Conservation (phyloP, 2,797 vertebrate genomes). For the Choloepus didactylus region DNA sequence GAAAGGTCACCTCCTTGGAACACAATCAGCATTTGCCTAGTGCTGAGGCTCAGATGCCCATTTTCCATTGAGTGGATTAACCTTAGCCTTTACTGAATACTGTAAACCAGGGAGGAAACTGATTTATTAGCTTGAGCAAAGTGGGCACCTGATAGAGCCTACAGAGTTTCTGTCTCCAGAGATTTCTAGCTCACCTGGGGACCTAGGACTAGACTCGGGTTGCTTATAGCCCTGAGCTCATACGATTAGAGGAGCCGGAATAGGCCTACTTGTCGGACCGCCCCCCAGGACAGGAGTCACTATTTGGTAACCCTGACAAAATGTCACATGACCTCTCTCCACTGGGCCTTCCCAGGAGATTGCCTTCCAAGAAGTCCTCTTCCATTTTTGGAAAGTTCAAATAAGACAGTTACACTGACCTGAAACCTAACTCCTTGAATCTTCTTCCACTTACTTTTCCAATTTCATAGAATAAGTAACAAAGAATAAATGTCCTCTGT, state of each 20-base stretch:
- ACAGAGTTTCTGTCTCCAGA: background rate
- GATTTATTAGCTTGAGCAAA: background rate
- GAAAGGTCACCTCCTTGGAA: background rate
- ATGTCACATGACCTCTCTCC: fast-evolving
- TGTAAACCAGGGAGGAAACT: no score
- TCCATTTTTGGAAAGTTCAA: background rate
- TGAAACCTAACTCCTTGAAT: fast-evolving
- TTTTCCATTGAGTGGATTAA: background rate
- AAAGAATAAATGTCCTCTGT: fast-evolving
- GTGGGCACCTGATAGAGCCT: background rate
- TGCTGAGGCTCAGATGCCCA: background rate
- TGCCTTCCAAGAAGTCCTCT: background rate
- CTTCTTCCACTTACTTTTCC: background rate
- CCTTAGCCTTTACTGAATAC: background rate
- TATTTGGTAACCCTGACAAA: background rate
- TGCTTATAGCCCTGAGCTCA: no score
- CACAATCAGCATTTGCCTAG: fast-evolving
- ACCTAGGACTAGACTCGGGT: background rate
- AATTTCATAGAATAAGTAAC: background rate
- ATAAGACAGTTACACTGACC: no score
- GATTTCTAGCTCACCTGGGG: background rate
- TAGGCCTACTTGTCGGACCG: background rate
- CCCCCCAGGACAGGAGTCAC: background rate
- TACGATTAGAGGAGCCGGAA: fast-evolving
- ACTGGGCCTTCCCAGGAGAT: background rate